A percentile compares a stretch with the other conserved stretches of the same genome.
Conservation (phyloP, 2,888 invertebrate species). For the Epirrita christyi region DNA sequence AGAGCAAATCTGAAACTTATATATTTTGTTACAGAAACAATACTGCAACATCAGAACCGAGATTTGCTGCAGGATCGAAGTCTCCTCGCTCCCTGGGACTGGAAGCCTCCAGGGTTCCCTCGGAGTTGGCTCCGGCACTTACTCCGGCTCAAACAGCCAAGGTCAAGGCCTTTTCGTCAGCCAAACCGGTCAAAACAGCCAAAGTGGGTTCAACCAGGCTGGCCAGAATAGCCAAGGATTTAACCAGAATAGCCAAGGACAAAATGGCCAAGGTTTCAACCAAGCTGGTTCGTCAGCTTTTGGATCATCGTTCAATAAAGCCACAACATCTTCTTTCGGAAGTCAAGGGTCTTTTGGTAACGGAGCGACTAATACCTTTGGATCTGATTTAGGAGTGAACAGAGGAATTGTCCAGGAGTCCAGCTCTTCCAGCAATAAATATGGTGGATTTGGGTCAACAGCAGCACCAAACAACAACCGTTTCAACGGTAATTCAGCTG, state of each 20-base stretch:
- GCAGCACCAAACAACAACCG: conserved; percentile 47
- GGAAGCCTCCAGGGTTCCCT: conserved; percentile 57
- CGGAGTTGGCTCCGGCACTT: conserved; percentile 62
- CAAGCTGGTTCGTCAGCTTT: conserved; percentile 40
- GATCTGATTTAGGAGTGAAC: conserved; percentile 37
- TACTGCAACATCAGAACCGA: conserved; percentile 76
- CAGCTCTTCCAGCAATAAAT: conserved; percentile 31
- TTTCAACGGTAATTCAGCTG: conserved; percentile 42
- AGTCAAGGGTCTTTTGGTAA: conserved; percentile 27
- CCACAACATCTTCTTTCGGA: conserved; percentile 35
- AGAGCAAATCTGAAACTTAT: background rate
- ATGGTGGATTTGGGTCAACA: conserved; percentile 45
- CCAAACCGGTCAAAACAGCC: conserved; percentile 37
- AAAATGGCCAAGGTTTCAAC: conserved; percentile 24
- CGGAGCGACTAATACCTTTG: conserved; percentile 37
- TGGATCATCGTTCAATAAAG: conserved; percentile 38
- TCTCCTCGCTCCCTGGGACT: conserved; percentile 54
- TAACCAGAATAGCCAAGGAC: conserved; percentile 26
- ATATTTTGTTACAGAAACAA: conserved; percentile 72
- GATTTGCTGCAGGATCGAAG: conserved; percentile 77
- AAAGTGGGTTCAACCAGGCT: conserved; percentile 34
- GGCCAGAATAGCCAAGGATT: conserved; percentile 20
- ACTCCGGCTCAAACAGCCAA: conserved; percentile 52
- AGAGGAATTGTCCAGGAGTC: conserved; percentile 36
- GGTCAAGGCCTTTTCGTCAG: conserved; percentile 55